Conservation (phyloP, 2,797 vertebrate genomes). For the Poeciliopsis infans region DNA sequence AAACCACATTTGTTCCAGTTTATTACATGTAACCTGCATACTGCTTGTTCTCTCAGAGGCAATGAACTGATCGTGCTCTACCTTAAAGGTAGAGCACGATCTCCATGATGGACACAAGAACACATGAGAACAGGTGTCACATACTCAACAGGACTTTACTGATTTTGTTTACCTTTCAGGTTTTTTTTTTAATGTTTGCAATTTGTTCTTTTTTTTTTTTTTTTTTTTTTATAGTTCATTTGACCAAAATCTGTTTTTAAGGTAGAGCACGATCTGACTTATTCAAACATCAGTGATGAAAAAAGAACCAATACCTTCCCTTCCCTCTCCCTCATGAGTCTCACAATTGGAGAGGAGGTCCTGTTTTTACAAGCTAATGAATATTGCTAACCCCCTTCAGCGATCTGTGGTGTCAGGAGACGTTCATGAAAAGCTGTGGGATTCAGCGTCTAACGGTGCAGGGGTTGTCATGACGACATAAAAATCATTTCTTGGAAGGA, state of each 20-base stretch:
- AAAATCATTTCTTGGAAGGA: not conserved
- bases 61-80: too few relatives aligned
- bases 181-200: too few relatives aligned
- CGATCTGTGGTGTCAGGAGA: conserved; percentile 28
- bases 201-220: too few relatives aligned
- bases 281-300: conserved; percentile 67
- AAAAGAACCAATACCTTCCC: conserved; percentile 43
- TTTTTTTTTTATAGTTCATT: too few relatives aligned
- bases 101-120: too few relatives aligned
- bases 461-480: not conserved
- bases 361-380: conserved; percentile 71
- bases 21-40: conserved; percentile 66
- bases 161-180: too few relatives aligned
- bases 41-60: conserved; percentile 62
- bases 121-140: too few relatives aligned
- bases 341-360: conserved; percentile 52
- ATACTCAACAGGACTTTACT: too few relatives aligned
- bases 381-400: conserved; percentile 42
- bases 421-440: not conserved
- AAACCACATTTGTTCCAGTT: conserved; percentile 72
- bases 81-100: conserved; percentile 62
- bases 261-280: conserved; percentile 58
- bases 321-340: conserved; percentile 43
- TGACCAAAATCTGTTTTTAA: too few relatives aligned
- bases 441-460: not conserved